A percentile compares a stretch with the other conserved stretches of the same genome.
Evolutionary conservation across 2,888 invertebrate genomes (phyloP).

Genomic region (Drosophila macrothrix): DNA sequence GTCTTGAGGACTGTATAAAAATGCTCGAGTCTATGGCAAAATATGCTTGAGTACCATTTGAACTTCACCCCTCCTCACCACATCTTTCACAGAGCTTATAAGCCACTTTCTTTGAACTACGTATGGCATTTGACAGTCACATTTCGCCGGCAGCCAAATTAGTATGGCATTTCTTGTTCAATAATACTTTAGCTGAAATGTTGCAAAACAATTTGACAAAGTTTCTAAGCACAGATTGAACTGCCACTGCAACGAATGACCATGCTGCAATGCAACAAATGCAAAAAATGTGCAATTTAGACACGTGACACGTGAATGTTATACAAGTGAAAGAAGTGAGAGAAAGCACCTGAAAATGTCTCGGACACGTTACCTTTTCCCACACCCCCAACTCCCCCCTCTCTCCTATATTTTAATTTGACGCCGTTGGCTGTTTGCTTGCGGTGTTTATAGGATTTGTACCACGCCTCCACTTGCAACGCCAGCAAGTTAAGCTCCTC

Average conservation of each 20-base stretch:
- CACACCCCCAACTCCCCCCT: background rate
- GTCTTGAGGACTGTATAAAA: too few relatives aligned
- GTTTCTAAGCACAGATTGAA: slow-evolving; percentile 16
- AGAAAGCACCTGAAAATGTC: background rate
- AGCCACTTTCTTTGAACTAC: background rate
- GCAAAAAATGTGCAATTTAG: slow-evolving; percentile 34
- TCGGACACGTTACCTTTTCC: background rate
- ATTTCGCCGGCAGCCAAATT: slow-evolving; percentile 17
- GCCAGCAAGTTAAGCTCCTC: slow-evolving; percentile 32
- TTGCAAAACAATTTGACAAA: slow-evolving; percentile 6
- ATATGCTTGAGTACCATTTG: background rate
- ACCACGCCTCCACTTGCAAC: slow-evolving; percentile 13
- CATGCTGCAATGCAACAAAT: slow-evolving; percentile 16
- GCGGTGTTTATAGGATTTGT: slow-evolving; percentile 58
- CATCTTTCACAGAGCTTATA: background rate
- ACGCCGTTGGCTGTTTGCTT: slow-evolving; percentile 41
- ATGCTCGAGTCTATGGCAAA: background rate
- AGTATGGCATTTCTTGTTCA: slow-evolving; percentile 1
- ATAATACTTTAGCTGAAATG: slow-evolving; percentile 9
- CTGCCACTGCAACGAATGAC: slow-evolving; percentile 12
- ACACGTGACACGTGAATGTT: slow-evolving; percentile 46
- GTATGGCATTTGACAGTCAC: background rate
- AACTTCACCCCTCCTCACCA: background rate
- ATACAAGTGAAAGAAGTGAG: background rate
- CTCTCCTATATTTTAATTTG: background rate